These are phyloP conservation scores for Drosophila micromelanica DNA, from an alignment of 1,140 invertebrate species.

Conservation along the genomic window DNA sequence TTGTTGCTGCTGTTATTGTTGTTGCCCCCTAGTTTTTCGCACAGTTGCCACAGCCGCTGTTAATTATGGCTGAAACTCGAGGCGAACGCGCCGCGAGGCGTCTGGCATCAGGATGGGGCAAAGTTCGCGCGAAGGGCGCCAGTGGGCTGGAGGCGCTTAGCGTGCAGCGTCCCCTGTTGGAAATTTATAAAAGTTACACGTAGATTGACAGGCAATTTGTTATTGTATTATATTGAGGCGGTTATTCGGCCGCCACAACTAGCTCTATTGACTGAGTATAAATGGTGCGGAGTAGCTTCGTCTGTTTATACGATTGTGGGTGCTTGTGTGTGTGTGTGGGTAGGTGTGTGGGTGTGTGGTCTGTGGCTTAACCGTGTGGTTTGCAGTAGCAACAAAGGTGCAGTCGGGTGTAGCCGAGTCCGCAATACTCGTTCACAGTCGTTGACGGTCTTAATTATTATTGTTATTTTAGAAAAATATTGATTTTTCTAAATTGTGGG, in stretches of 20 bases:
- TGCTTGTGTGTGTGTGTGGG: conserved; percentile 8
- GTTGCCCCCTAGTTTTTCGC: conserved; percentile 51
- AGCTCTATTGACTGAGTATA: conserved; percentile 58
- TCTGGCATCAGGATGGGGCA: background rate
- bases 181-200: conserved; percentile 83
- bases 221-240: conserved; percentile 64
- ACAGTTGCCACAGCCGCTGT: conserved; percentile 55
- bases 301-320: background rate
- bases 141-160: background rate
- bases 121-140: background rate
- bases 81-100: conserved; percentile 22
- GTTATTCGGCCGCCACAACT: conserved; percentile 52
- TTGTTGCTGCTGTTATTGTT: conserved; percentile 34
- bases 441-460: too few species aligned
- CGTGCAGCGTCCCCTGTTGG: conserved; percentile 45
- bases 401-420: too few species aligned
- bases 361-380: conserved; percentile 53
- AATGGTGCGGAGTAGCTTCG: background rate
- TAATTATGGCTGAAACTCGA: conserved; percentile 66
- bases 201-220: conserved; percentile 82
- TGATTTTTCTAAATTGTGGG: too few species aligned
- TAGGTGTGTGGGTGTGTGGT: conserved; percentile 27
- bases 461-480: too few species aligned
- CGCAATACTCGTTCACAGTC: too few species aligned
- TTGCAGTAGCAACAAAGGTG: conserved; percentile 12